Base-by-base conservation (phyloP, 2,113 vertebrate species). In the Perca fluviatilis region DNA sequence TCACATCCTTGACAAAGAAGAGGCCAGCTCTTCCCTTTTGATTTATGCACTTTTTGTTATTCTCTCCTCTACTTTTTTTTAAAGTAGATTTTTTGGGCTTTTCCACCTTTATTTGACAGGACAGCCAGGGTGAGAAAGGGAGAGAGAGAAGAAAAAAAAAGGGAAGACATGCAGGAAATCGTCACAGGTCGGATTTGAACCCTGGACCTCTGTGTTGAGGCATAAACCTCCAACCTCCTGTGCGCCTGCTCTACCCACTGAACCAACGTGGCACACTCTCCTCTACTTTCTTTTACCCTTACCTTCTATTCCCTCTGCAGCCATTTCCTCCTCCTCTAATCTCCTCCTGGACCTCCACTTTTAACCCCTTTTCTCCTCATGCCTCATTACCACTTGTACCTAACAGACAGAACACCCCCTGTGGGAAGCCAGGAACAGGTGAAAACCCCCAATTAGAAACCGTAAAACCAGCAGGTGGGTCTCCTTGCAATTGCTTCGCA, bases 381-480 rank as follows among this genome's bases (percentile, higher is more conserved):
- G 30, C 82, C 60, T 62, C 75, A n/a, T 75, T 43, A 74, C 74
- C 69, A 23, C 79, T 78, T 25, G 46, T 80, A 74, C 47, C 60
- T 47, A 76, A 60, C 60, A 54, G 63, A 72, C 82, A 80, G 77
- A 74, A 83, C 74, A 74, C 9, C 56, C 77, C 79, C 84, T 23
- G 18, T 57, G 82, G 82, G 87, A 89, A 80, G 57, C 87, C 82
- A 54, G 82, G 65, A 86, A 81, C 82, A 62, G 80, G 71, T 66
- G 81, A 23, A 88, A 92, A 57, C 78, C 75, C 79, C 89, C 89
- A 91, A 90, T 94, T 90, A 93, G 87, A 79, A 80, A 58, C 36
- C 73, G 80, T 18, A 49, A 77, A 78, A 57, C 67, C 82, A 89
- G 91, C 81, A 91, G 86, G 90, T 76, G 83, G 79, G 63, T 61